These are phyloP conservation scores for Furcula furcula DNA, from an alignment of 2,888 invertebrate species.

Conservation along the genomic window DNA sequence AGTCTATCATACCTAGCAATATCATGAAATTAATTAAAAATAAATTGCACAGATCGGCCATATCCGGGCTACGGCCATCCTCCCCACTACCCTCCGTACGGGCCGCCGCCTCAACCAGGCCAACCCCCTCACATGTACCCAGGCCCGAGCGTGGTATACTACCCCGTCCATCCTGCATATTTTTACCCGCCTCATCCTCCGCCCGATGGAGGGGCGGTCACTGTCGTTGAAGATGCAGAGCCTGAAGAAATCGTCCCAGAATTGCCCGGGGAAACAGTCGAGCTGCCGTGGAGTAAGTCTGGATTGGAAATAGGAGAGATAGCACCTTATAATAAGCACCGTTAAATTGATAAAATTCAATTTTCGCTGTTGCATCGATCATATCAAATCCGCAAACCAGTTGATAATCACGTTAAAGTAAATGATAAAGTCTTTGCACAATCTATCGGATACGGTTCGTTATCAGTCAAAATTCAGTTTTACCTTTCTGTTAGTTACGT, in stretches of 20 bases:
- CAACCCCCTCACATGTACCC: conserved; percentile 45
- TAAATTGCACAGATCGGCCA: conserved; percentile 56
- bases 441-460: conserved; percentile 2
- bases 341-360: no score
- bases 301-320: conserved; percentile 44
- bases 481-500: no score
- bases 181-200: conserved; percentile 55
- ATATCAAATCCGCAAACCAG: conserved; percentile 16
- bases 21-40: no score
- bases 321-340: conserved; percentile 41
- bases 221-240: conserved; percentile 49
- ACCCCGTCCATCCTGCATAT: conserved; percentile 70
- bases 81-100: conserved; percentile 30
- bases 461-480: not conserved
- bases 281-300: conserved; percentile 77
- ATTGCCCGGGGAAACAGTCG: conserved; percentile 73
- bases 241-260: conserved; percentile 55
- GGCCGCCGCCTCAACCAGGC: conserved; percentile 34
- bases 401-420: conserved; percentile 19
- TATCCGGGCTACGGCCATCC: conserved; percentile 68
- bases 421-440: conserved; percentile 18
- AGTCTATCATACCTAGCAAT: no score
- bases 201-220: conserved; percentile 40
- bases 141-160: conserved; percentile 54
- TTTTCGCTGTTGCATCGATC: conserved; percentile 13